These are phyloP conservation scores for Aphis gossypii DNA, from an alignment of 1,140 invertebrate species.

Conservation along the genomic window DNA sequence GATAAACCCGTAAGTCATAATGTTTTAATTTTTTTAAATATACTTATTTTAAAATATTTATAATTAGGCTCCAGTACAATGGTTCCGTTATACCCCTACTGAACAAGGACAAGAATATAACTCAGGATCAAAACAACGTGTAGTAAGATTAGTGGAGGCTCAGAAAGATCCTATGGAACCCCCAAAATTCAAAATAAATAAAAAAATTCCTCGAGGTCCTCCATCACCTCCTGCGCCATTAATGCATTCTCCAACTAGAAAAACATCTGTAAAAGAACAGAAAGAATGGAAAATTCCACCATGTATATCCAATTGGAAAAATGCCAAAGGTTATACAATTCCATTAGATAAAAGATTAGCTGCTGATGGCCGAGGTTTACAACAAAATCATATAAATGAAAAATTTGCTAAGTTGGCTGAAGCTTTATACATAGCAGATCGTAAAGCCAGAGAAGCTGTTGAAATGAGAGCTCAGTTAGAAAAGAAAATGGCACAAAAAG, in stretches of 20 bases:
- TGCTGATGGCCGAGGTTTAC: slow-evolving; percentile 95
- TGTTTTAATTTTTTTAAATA: background rate
- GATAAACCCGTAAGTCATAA: slow-evolving; percentile 73
- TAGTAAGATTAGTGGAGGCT: slow-evolving; percentile 95
- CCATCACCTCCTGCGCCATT: slow-evolving; percentile 97
- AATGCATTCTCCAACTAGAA: slow-evolving; percentile 95
- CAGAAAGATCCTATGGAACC: slow-evolving; percentile 99
- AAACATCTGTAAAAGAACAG: slow-evolving; percentile 96
- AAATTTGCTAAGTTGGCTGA: slow-evolving; percentile 99
- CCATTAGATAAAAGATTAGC: slow-evolving; percentile 97
- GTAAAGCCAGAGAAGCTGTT: slow-evolving; percentile 96
- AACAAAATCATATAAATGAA: slow-evolving; percentile 98
- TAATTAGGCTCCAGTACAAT: slow-evolving; percentile 83
- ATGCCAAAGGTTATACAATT: slow-evolving; percentile 98
- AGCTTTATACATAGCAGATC: slow-evolving; percentile 96
- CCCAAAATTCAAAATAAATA: slow-evolving; percentile 95
- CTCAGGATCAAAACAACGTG: slow-evolving; percentile 96
- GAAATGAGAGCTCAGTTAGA: slow-evolving; percentile 96
- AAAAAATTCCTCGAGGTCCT: slow-evolving; percentile 95
- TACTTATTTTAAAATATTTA: slow-evolving; percentile 26
- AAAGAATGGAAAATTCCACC: slow-evolving; percentile 99
- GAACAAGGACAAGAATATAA: slow-evolving; percentile 96
- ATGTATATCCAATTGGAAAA: slow-evolving; percentile 99
- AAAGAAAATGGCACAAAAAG: slow-evolving; percentile 95
- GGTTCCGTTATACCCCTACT: slow-evolving; percentile 96